Evolutionary conservation across 2,797 vertebrate genomes (phyloP).

Genomic region (Distichodus sexfasciatus): DNA sequence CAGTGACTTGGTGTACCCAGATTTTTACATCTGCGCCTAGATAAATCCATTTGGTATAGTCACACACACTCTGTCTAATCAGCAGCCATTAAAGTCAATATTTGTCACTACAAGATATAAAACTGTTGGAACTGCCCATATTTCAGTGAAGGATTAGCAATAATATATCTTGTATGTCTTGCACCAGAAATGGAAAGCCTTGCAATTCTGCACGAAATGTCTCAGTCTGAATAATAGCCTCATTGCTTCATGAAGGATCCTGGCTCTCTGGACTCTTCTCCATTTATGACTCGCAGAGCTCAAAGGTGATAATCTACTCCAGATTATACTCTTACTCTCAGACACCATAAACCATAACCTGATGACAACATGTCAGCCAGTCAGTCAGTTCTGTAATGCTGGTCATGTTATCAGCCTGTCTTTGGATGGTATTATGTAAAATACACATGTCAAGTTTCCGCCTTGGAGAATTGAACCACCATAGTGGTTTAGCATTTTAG

Average conservation of each 20-base stretch:
- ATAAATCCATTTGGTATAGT: too few species aligned
- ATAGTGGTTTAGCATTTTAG: neutral
- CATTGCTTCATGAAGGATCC: slow-evolving; percentile 24
- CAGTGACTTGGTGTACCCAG: too few species aligned
- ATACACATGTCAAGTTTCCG: slow-evolving; percentile 13
- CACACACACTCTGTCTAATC: slow-evolving; percentile 6
- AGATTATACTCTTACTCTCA: slow-evolving; percentile 50
- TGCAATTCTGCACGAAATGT: neutral
- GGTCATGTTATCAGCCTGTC: slow-evolving; percentile 28
- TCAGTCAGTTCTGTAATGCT: slow-evolving; percentile 35
- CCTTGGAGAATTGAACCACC: slow-evolving; percentile 27
- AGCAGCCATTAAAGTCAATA: neutral
- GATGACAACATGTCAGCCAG: slow-evolving; percentile 50
- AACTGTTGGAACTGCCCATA: neutral
- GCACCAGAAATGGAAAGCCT: slow-evolving; percentile 1
- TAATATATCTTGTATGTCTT: slow-evolving; percentile 10
- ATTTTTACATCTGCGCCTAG: too few species aligned
- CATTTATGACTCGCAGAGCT: slow-evolving; percentile 35
- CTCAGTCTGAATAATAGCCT: slow-evolving; percentile 16
- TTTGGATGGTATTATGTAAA: slow-evolving; percentile 27
- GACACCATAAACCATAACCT: slow-evolving; percentile 36
- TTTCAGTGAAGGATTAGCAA: slow-evolving; percentile 19
- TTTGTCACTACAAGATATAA: slow-evolving; percentile 6
- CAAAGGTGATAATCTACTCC: slow-evolving; percentile 63
- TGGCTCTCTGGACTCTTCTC: slow-evolving; percentile 31